Conservation (phyloP, 2,797 vertebrate species). For the Chelon auratus region DNA sequence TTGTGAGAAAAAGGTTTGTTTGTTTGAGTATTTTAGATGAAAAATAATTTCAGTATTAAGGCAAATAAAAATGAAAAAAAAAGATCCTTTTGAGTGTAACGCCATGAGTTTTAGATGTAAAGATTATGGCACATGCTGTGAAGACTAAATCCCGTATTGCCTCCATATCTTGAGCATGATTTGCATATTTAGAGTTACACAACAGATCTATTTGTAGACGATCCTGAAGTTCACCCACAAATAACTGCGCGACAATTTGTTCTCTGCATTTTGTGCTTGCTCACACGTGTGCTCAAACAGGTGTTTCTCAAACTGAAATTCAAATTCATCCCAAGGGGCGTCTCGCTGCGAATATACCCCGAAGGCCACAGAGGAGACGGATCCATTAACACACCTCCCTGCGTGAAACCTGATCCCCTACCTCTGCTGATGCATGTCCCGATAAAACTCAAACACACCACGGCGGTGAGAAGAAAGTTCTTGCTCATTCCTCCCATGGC, state of each 20-base stretch:
- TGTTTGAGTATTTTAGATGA: no score
- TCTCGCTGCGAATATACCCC: slow-evolving; percentile 46
- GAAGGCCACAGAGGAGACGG: slow-evolving; percentile 52
- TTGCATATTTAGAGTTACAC: slow-evolving; percentile 6
- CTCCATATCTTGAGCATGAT: slow-evolving; percentile 3
- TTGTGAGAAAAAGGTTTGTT: no score
- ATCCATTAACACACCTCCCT: slow-evolving; percentile 56
- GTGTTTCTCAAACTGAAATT: slow-evolving; percentile 55
- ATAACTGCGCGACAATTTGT: slow-evolving; percentile 18
- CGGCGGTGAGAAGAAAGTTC: slow-evolving; percentile 40
- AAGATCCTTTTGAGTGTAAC: no score
- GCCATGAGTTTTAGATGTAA: no score
- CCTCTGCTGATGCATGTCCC: slow-evolving; percentile 59
- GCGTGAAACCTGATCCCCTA: slow-evolving; percentile 57
- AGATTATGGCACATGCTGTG: background rate
- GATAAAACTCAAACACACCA: slow-evolving; percentile 54
- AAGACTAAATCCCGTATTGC: background rate
- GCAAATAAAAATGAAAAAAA: no score
- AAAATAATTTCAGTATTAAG: no score
- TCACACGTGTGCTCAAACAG: slow-evolving; percentile 41
- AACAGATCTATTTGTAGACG: slow-evolving; percentile 8
- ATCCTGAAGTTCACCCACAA: slow-evolving; percentile 18
- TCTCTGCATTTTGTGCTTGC: background rate
- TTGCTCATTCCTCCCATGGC: slow-evolving; percentile 37
- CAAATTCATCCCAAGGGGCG: slow-evolving; percentile 55